Evolutionary conservation across 2,113 vertebrate genomes (phyloP), one percentile per base, ranked within the genome.

Genomic region (Bagarius yarrelli): DNA sequence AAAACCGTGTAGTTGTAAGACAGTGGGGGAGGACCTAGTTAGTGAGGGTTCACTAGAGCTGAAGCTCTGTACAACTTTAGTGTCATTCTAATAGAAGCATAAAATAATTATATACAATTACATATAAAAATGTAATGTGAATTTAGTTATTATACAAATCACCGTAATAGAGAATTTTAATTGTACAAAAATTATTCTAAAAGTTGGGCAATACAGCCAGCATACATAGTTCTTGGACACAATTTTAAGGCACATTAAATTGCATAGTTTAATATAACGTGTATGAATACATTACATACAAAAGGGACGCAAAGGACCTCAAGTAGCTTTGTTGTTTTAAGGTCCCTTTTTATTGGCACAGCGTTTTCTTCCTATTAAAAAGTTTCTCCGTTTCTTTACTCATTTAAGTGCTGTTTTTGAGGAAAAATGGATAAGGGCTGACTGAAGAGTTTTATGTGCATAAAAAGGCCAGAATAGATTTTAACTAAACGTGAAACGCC

Each of bases 191-290:
- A 12, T 15, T 36, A 25, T 25, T 25, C 23, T 47, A 47, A 47
- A 9, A 1, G 64, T 34, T 67, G 16, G 19, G 32, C 9, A 23
- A 66, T 0, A 21, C 32, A 36, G 19, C 18, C 23, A 47, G 66
- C 36, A 47, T n/a, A 44, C 21, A 40, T 40, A 67, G 12, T 69
- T 67, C 4, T 30, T 40, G 18, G 0, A 34, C 8, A 21, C 18
- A 40, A 23, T 2, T 3, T 67, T 44, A 23, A 14, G 36, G 21
- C 15, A 23, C 23, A 40, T 5, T 34, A 25, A 50, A 25, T 40
- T 1, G 19, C 1, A 0, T 5, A 0, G 2, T 15, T 63, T 27
- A 1, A 27, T 15, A 15, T 3, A 53, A 2, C 2, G 1, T 8
- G 11, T 8, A 11, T 47, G 44, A n/a, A 23, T 34, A 1, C n/a